Conservation (phyloP, 1,140 invertebrate species). For the Drosophila erecta region DNA sequence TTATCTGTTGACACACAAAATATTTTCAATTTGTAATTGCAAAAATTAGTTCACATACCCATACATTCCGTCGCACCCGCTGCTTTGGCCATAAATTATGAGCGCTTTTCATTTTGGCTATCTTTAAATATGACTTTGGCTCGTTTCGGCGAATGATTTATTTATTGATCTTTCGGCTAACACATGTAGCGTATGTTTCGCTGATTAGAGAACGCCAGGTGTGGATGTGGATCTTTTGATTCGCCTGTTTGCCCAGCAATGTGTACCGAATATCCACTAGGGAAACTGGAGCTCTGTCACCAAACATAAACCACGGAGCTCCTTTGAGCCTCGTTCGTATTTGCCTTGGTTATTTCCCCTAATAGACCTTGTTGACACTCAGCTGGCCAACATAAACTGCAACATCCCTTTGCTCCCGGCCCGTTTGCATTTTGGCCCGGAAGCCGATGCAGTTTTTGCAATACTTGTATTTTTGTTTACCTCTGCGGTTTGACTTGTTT, state of each 20-base stretch:
- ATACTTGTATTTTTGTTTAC: slow-evolving; percentile 33
- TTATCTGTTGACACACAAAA: slow-evolving; percentile 29
- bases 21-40: slow-evolving; percentile 54
- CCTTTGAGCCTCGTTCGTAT: slow-evolving; percentile 12
- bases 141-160: slow-evolving; percentile 39
- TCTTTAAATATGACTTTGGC: slow-evolving; percentile 61
- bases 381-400: slow-evolving; percentile 23
- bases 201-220: slow-evolving; percentile 51
- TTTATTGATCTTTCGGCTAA: slow-evolving; percentile 50
- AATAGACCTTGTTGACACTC: slow-evolving; percentile 24
- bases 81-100: slow-evolving; percentile 61
- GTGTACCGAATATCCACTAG: not conserved
- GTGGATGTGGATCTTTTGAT: slow-evolving; percentile 18
- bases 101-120: slow-evolving; percentile 70
- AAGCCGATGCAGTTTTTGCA: slow-evolving; percentile 17
- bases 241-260: slow-evolving; percentile 2
- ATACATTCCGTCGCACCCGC: slow-evolving; percentile 37
- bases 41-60: slow-evolving; percentile 39
- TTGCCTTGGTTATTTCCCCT: slow-evolving; percentile 20
- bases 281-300: not conserved
- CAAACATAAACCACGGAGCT: slow-evolving; percentile 6
- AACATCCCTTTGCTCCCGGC: slow-evolving; percentile 3
- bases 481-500: slow-evolving; percentile 51
- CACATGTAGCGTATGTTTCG: slow-evolving; percentile 36
- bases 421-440: slow-evolving; percentile 5